A percentile compares a stretch with the other conserved stretches of the same genome.
These are phyloP conservation scores for Channallabes apus DNA, from an alignment of 2,797 vertebrate species.

Conservation along the genomic window DNA sequence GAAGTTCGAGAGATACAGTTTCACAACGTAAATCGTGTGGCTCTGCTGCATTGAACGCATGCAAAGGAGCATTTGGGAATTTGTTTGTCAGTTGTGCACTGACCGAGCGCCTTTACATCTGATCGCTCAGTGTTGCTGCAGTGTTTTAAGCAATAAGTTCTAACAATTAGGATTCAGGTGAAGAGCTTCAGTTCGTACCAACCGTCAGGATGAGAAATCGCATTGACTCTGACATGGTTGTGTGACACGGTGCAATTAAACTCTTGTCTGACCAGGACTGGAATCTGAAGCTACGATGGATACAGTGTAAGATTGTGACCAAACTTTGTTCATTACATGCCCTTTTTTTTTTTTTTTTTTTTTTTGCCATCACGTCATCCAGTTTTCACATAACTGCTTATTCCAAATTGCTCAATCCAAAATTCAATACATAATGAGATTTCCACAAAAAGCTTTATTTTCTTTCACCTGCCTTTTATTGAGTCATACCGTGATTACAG, in stretches of 20 bases:
- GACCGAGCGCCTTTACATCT: neutral
- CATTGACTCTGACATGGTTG: neutral
- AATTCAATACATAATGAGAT: constrained; percentile 7
- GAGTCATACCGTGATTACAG: constrained; percentile 28
- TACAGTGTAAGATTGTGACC: neutral
- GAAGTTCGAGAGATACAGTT: neutral
- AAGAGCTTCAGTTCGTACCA: neutral
- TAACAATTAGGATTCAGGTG: too few relatives aligned
- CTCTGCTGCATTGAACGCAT: neutral
- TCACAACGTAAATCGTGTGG: constrained; percentile 17
- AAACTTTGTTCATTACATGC: too few relatives aligned
- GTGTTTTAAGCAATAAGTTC: neutral
- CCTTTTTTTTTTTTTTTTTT: too few relatives aligned
- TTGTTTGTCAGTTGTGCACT: constrained; percentile 7
- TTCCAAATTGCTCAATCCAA: neutral
- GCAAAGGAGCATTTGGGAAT: neutral
- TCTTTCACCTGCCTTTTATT: neutral
- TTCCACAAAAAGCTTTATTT: neutral
- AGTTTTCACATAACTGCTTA: neutral
- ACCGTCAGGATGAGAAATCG: neutral
- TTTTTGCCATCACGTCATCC: neutral
- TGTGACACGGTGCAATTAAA: too few relatives aligned
- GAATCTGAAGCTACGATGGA: neutral
- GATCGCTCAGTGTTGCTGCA: too few relatives aligned
- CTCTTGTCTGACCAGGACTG: neutral